Evolutionary conservation across 2,888 invertebrate species (phyloP), one percentile per base, ranked within the genome.

Genomic region (Habrosyne pyritoides): DNA sequence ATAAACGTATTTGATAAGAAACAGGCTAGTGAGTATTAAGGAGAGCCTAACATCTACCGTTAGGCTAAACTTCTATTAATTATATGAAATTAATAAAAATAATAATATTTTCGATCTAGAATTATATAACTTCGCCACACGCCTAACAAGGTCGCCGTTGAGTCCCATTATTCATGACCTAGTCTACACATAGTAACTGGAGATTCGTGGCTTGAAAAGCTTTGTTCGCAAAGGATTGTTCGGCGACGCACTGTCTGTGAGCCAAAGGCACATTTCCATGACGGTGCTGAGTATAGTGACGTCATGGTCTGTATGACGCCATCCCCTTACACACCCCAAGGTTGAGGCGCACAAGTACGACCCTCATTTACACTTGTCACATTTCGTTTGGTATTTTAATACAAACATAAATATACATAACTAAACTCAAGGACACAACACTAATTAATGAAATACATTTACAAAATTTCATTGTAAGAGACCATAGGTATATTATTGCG

Each of bases 321-420:
- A 66, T 54, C 68, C 75, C 68, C 72, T 79, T 72, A 81, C 81
- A 75, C 79, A 81, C 75, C 68, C 69, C 77, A 80, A 82, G 87
- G 87, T 81, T 85, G 84, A 83, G 83, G 81, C 71, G 77, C 72
- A 59, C 49, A 61, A 61, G 66, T 63, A 66, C 71, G 78, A 79
- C 79, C 83, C 81, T 77, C 75, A 63, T 59, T 61, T 75, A 79
- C 71, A 78, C 86, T 86, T 87, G 86, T 87, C 86, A 85, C 87
- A 87, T 81, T 59, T 54, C 69, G n/a, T 74, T 3, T 42, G 42
- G 8, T 6, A 18, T 18, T 7, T 18, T 42, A 18, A 18, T 14
- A 14, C 36, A 12, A 33, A 2, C 0, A 4, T 3, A 30, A 30
- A 10, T 30, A 30, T 10, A 30, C 30, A 28, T 12, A 30, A 30